Conservation (phyloP, 2,888 invertebrate species). For the Bugulina stolonifera region DNA sequence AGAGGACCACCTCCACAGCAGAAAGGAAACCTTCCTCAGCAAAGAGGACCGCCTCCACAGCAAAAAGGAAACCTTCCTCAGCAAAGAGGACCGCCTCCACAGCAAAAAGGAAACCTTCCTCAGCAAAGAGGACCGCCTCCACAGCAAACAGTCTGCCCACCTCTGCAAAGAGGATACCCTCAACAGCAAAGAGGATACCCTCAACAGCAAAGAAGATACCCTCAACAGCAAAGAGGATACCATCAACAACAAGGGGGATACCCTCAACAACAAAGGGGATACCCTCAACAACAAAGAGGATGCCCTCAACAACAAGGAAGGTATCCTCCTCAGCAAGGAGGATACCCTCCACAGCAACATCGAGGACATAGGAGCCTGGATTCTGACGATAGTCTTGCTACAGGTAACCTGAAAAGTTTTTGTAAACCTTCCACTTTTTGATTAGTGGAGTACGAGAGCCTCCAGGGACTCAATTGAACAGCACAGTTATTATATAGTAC, state of each 20-base stretch:
- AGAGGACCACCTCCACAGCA: no score
- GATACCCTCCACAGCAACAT: background rate
- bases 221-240: background rate
- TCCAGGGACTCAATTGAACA: no score
- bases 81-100: no score
- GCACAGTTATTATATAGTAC: no score
- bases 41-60: no score
- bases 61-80: no score
- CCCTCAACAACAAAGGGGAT: background rate
- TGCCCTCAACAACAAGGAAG: background rate
- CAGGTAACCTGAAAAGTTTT: background rate
- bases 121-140: no score
- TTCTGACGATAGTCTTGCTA: slow-evolving; percentile 5
- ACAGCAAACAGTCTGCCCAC: no score
- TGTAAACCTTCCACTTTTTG: no score
- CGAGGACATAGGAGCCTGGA: background rate
- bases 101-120: no score
- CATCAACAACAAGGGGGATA: background rate
- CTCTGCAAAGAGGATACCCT: background rate
- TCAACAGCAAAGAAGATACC: background rate
- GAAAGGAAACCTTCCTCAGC: no score
- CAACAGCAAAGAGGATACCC: background rate
- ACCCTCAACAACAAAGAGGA: background rate
- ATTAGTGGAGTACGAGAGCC: no score
- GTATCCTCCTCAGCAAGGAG: slow-evolving; percentile 3